Evolutionary conservation across 1,140 invertebrate genomes (phyloP).

Genomic region (Procambarus clarkii): DNA sequence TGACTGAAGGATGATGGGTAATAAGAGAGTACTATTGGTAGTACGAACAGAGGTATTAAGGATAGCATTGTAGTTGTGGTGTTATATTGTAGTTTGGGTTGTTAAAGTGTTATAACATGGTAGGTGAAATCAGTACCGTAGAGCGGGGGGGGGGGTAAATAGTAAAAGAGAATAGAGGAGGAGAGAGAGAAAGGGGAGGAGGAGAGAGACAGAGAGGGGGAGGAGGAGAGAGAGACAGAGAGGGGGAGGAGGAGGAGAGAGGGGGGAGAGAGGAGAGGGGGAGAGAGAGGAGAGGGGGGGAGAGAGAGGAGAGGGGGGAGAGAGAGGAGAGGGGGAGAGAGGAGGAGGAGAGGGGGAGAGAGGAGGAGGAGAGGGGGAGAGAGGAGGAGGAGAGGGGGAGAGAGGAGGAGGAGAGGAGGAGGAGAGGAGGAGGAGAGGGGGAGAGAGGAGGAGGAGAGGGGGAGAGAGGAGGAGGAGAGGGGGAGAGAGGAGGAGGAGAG

Average conservation of each 20-base stretch:
- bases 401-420: not conserved
- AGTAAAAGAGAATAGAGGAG: not conserved
- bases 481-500: not conserved
- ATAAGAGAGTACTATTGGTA: no score
- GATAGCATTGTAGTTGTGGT: no score
- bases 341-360: not conserved
- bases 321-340: not conserved
- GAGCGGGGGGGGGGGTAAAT: not conserved
- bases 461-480: not conserved
- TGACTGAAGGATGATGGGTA: no score
- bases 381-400: not conserved
- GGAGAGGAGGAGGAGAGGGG: not conserved
- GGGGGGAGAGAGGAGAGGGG: no score
- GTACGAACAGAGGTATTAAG: no score
- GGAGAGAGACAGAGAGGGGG: no score
- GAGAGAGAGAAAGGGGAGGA: not conserved
- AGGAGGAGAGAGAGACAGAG: no score
- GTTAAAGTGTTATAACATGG: no score
- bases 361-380: not conserved
- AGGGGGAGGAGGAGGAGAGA: not conserved
- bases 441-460: not conserved
- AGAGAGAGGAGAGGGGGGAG: no score
- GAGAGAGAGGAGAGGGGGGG: not conserved
- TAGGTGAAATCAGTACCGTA: no score
- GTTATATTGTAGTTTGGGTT: no score